Conservation (phyloP, 2,797 vertebrate species). For the Darevskia nairensis region DNA sequence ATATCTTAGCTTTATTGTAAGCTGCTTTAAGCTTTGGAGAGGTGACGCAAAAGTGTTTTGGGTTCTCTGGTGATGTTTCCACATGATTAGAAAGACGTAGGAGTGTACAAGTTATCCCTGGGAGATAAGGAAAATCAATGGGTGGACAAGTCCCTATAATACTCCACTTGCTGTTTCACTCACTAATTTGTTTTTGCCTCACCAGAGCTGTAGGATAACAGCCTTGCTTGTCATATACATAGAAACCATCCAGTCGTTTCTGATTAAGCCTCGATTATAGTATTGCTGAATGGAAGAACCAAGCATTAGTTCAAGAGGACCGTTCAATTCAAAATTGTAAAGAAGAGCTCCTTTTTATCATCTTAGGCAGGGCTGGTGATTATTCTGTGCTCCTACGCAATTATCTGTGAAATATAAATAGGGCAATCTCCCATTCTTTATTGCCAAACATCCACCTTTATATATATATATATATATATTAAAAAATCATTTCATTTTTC, state of each 20-base stretch:
- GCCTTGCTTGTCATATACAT: neutral
- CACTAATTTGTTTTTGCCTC: slow-evolving; percentile 33
- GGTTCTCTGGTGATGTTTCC: neutral
- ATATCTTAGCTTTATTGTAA: neutral
- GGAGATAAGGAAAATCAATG: neutral
- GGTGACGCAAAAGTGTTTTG: neutral
- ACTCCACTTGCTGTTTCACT: slow-evolving; percentile 35
- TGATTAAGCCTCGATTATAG: slow-evolving; percentile 37
- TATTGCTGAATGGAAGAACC: slow-evolving; percentile 47
- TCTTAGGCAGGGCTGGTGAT: slow-evolving; percentile 11
- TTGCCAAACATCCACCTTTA: slow-evolving; percentile 10
- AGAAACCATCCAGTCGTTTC: slow-evolving; percentile 31
- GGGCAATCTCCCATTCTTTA: slow-evolving; percentile 32
- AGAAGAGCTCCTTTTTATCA: slow-evolving; percentile 39
- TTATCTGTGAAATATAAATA: slow-evolving; percentile 47
- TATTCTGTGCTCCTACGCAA: slow-evolving; percentile 32
- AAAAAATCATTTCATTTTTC: neutral
- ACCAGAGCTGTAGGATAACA: slow-evolving; percentile 25
- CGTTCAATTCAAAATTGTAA: slow-evolving; percentile 30
- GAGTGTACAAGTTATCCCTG: neutral
- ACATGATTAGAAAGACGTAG: neutral
- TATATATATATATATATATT: neutral
- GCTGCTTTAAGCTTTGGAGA: neutral
- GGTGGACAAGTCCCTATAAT: slow-evolving; percentile 12
- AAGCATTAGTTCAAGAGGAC: slow-evolving; percentile 38